phyloP scores from a whole-genome alignment of 2,113 vertebrate genomes.

The Myodes glareolus region DNA sequence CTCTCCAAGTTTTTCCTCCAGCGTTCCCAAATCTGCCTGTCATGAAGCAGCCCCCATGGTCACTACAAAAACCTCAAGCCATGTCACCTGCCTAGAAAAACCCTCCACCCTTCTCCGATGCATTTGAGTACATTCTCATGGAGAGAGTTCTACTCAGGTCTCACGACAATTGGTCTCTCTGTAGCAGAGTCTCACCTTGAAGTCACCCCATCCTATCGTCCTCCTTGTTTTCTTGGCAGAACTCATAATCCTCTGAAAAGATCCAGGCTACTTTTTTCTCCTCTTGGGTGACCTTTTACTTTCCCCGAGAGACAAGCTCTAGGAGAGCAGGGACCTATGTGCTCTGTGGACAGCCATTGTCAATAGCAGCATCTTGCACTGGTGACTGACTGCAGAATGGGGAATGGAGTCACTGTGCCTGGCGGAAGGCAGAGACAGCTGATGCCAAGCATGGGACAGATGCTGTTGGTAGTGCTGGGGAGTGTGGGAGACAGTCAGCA shows the following conservation, averaged over 20 bases:
- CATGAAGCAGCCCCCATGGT: fast-evolving
- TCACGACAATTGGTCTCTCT: neutral
- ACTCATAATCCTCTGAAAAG: neutral
- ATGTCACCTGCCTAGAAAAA: neutral
- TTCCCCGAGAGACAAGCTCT: neutral
- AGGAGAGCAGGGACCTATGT: neutral
- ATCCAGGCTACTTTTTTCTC: neutral
- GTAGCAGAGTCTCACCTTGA: fast-evolving
- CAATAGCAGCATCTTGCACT: no score
- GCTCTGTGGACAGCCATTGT: neutral
- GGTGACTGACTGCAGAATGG: neutral
- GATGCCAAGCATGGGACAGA: neutral
- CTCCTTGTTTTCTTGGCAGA: neutral
- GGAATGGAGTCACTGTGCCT: neutral
- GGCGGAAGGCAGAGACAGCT: neutral
- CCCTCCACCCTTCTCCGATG: neutral
- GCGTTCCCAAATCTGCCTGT: neutral
- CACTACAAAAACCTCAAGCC: neutral
- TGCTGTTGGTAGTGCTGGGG: neutral
- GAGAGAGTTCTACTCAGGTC: neutral
- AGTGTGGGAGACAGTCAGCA: fast-evolving
- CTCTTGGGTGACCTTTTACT: neutral
- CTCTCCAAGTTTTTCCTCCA: neutral
- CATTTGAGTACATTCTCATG: neutral
- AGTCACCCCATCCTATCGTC: fast-evolving